phyloP scores from a whole-genome alignment of 2,797 vertebrate species.

The Graptemys geographica region DNA sequence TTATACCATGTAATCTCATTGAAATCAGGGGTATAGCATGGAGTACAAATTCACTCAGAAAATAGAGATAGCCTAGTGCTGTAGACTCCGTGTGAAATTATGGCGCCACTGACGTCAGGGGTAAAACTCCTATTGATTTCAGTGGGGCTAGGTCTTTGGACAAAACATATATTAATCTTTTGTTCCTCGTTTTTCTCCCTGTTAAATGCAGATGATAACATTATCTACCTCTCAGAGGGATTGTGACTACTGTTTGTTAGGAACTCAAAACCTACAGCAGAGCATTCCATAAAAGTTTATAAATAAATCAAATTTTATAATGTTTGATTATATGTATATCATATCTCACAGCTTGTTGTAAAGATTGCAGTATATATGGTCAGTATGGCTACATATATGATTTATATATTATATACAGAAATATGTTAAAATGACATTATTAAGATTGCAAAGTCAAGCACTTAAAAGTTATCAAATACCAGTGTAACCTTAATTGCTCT shows the following conservation, averaged over 20 bases:
- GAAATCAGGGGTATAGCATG: too few species aligned
- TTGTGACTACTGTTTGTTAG: background rate
- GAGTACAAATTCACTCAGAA: too few species aligned
- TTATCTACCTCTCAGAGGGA: background rate
- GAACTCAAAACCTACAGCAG: background rate
- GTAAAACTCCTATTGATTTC: background rate
- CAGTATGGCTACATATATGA: background rate
- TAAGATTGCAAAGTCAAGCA: background rate
- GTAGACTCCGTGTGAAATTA: too few species aligned
- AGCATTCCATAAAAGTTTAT: conserved; percentile 8
- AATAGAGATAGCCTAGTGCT: too few species aligned
- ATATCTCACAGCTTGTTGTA: background rate
- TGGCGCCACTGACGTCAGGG: too few species aligned
- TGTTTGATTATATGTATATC: background rate
- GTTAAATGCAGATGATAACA: background rate
- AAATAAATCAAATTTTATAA: background rate
- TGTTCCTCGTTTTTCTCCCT: background rate
- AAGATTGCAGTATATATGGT: background rate
- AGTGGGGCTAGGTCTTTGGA: background rate
- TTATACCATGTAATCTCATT: too few species aligned
- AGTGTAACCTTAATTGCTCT: background rate
- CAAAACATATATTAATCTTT: background rate
- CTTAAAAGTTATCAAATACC: background rate
- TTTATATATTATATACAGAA: background rate
- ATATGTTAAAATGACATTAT: background rate